These are phyloP conservation scores for Eulacestoma nigropectus DNA, from an alignment of 2,113 vertebrate species.

Conservation along the genomic window DNA sequence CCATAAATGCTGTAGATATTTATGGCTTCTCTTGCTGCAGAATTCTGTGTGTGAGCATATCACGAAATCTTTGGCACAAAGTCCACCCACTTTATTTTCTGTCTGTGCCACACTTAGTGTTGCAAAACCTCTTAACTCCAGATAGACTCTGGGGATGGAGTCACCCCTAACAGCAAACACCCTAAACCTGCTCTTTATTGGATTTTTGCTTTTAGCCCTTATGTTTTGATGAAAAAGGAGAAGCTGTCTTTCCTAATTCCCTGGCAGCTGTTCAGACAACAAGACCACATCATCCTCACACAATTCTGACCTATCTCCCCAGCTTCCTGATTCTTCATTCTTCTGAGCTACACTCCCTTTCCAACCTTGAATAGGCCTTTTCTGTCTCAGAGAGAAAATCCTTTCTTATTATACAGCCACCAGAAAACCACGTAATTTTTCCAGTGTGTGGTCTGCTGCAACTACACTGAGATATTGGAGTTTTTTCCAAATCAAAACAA, in stretches of 20 bases:
- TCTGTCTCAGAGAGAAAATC: slow-evolving; percentile 37
- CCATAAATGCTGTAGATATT: not conserved
- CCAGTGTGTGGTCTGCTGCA: slow-evolving; percentile 62
- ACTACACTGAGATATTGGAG: slow-evolving; percentile 50
- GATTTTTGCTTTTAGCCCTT: not conserved
- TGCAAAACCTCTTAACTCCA: not conserved
- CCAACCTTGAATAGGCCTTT: slow-evolving; percentile 38
- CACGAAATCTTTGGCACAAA: not conserved
- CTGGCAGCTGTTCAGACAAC: slow-evolving; percentile 12
- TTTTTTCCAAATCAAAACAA: slow-evolving; percentile 60
- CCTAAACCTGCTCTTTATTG: not conserved
- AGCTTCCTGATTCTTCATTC: slow-evolving; percentile 32
- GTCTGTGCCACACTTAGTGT: not conserved
- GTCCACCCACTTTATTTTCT: not conserved
- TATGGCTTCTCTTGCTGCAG: not conserved
- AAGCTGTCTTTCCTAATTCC: not conserved
- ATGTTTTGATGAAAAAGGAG: not conserved
- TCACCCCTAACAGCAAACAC: not conserved
- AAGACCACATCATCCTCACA: not conserved
- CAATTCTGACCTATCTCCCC: not conserved
- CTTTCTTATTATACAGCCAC: slow-evolving; percentile 37
- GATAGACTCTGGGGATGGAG: not conserved
- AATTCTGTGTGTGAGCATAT: not conserved
- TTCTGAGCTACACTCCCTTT: not conserved
- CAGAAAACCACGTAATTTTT: slow-evolving; percentile 51